Evolutionary conservation across 1,140 invertebrate genomes (phyloP).

Genomic region (Neocloeon triangulifer): DNA sequence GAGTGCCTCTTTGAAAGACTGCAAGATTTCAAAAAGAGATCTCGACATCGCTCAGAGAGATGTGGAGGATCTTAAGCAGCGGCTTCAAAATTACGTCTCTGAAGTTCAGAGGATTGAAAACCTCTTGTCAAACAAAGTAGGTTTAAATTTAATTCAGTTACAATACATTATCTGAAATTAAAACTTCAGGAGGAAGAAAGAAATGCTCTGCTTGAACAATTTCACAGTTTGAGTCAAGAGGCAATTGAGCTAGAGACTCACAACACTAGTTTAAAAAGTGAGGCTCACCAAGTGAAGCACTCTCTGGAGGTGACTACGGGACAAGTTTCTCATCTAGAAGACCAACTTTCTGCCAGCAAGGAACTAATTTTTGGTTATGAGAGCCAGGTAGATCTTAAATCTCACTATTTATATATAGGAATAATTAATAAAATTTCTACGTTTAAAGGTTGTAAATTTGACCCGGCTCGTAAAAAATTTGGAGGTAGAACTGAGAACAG

Average conservation of each 20-base stretch:
- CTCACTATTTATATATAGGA: constrained; percentile 1
- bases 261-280: constrained; percentile 44
- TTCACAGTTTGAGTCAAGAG: constrained; percentile 40
- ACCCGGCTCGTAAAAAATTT: constrained; percentile 24
- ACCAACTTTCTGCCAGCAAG: constrained; percentile 23
- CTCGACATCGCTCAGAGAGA: constrained; percentile 34
- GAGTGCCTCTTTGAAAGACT: constrained; percentile 22
- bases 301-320: constrained; percentile 25
- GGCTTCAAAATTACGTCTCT: constrained; percentile 44
- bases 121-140: constrained; percentile 35
- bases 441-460: constrained; percentile 25
- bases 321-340: constrained; percentile 25
- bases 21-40: constrained; percentile 25
- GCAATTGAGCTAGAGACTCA: constrained; percentile 42
- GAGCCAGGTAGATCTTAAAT: constrained; percentile 19
- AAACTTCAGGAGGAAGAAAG: constrained; percentile 45
- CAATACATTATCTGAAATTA: no score
- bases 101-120: constrained; percentile 46
- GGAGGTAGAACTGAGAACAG: constrained; percentile 23
- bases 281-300: constrained; percentile 33
- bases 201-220: constrained; percentile 46
- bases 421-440: no score
- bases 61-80: constrained; percentile 37
- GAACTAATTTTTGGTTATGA: constrained; percentile 26
- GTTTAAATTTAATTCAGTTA: no score